Evolutionary conservation across 2,797 vertebrate genomes (phyloP).

Genomic region (Acipenser transmontanus): DNA sequence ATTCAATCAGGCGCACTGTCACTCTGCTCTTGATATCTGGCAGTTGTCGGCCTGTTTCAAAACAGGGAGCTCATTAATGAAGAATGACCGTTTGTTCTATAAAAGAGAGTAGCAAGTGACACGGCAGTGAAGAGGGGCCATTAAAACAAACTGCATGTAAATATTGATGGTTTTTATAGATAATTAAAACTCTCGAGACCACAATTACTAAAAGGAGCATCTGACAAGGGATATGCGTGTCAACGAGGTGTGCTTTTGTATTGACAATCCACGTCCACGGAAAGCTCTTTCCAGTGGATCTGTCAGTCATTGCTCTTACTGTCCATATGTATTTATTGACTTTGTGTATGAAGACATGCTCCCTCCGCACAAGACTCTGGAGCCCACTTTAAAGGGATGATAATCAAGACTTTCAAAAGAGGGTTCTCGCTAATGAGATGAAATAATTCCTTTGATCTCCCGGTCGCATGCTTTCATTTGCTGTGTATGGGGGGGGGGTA

Average conservation of each 20-base stretch:
- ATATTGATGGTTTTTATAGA: conserved; percentile 66
- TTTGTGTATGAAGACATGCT: conserved; percentile 40
- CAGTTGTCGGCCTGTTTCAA: conserved; percentile 33
- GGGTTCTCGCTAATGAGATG: too few relatives aligned
- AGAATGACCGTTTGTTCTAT: conserved; percentile 69
- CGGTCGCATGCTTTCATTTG: too few relatives aligned
- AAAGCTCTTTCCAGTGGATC: conserved; percentile 55
- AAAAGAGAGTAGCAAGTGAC: conserved; percentile 52
- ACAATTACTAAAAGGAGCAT: conserved; percentile 63
- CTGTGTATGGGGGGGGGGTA: too few relatives aligned
- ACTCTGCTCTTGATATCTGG: conserved; percentile 33
- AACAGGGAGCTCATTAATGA: conserved; percentile 63
- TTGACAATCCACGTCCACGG: conserved; percentile 59
- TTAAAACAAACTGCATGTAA: conserved; percentile 63
- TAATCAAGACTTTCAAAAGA: too few relatives aligned
- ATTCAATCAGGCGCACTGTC: conserved; percentile 35
- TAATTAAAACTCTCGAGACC: conserved; percentile 75
- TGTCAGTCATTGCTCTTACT: conserved; percentile 51
- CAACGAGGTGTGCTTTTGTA: conserved; percentile 64
- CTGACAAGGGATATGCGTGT: conserved; percentile 57
- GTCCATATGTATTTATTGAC: conserved; percentile 53
- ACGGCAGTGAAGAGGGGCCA: conserved; percentile 58
- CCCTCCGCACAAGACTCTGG: conserved; percentile 35
- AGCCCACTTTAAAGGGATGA: conserved; percentile 19
- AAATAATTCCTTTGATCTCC: too few relatives aligned